phyloP scores from a whole-genome alignment of 2,113 vertebrate genomes.

The Paraplagusia blochii region DNA sequence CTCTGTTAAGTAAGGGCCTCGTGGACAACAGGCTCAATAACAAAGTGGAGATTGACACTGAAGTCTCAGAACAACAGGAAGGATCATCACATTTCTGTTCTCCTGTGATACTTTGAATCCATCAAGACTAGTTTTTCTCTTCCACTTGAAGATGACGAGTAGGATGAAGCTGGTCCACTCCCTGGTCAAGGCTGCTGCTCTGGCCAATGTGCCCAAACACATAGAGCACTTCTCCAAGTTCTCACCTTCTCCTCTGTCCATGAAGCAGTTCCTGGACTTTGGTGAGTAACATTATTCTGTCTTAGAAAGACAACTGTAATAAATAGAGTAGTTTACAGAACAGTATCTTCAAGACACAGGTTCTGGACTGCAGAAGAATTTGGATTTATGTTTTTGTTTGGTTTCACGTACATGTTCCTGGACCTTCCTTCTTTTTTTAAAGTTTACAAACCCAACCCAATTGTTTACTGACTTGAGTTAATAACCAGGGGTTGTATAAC shows the following conservation, averaged over 20 bases:
- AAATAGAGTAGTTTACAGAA: no score
- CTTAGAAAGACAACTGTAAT: no score
- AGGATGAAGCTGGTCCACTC: constrained; percentile 79
- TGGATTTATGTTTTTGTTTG: no score
- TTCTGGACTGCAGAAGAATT: no score
- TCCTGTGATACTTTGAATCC: background rate
- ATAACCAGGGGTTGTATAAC: no score
- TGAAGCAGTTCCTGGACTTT: constrained; percentile 85
- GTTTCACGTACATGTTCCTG: no score
- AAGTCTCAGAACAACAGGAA: background rate
- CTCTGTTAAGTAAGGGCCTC: background rate
- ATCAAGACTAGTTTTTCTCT: background rate
- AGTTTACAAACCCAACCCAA: no score
- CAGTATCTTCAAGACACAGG: no score
- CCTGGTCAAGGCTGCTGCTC: constrained; percentile 72
- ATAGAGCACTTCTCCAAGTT: constrained; percentile 90
- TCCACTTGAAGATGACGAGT: background rate
- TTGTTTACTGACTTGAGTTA: no score
- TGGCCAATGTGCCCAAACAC: constrained; percentile 80
- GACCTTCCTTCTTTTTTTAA: no score
- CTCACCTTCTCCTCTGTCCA: constrained; percentile 79
- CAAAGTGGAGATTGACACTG: background rate
- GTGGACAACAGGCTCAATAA: no score
- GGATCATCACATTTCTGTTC: rapidly evolving
- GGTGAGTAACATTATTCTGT: constrained; percentile 77